phyloP scores from a whole-genome alignment of 53 echinoderm and acorn worm species.

The Temnopleurus reevesii region DNA sequence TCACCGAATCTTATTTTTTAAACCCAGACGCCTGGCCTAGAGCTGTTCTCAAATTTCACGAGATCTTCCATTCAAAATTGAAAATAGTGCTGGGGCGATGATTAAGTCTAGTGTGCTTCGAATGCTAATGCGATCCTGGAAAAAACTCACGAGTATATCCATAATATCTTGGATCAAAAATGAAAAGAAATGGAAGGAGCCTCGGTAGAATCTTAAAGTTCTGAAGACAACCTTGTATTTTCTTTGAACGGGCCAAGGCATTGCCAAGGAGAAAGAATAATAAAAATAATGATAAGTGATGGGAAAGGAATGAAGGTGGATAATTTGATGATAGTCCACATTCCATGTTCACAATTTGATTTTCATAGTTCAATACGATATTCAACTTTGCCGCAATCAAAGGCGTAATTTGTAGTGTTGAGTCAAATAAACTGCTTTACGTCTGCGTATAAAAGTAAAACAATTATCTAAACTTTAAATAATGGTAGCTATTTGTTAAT shows the following conservation, averaged over 20 bases:
- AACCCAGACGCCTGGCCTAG: conserved; percentile 15
- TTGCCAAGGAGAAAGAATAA: not conserved
- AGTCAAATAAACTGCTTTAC: too few species aligned
- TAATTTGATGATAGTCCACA: not conserved
- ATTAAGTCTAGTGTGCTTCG: not conserved
- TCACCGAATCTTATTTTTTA: too few species aligned
- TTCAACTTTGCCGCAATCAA: too few species aligned
- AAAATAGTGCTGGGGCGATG: conserved; percentile 22
- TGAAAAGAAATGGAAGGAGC: not conserved
- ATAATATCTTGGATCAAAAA: not conserved
- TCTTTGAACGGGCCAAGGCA: not conserved
- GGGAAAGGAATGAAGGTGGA: too few species aligned
- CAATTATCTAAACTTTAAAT: too few species aligned
- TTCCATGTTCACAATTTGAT: not conserved
- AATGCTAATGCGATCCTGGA: conserved; percentile 20
- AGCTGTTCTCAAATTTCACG: conserved; percentile 33
- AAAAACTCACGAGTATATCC: not conserved
- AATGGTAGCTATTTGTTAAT: too few species aligned
- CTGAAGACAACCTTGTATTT: not conserved
- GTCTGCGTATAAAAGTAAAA: too few species aligned
- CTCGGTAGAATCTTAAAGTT: not conserved
- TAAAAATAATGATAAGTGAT: not conserved
- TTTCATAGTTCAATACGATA: not conserved
- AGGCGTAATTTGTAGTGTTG: too few species aligned
- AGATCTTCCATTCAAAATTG: conserved; percentile 20